phyloP scores from a whole-genome alignment of 2,797 vertebrate genomes.

The Microctenopoma steveboyesi region DNA sequence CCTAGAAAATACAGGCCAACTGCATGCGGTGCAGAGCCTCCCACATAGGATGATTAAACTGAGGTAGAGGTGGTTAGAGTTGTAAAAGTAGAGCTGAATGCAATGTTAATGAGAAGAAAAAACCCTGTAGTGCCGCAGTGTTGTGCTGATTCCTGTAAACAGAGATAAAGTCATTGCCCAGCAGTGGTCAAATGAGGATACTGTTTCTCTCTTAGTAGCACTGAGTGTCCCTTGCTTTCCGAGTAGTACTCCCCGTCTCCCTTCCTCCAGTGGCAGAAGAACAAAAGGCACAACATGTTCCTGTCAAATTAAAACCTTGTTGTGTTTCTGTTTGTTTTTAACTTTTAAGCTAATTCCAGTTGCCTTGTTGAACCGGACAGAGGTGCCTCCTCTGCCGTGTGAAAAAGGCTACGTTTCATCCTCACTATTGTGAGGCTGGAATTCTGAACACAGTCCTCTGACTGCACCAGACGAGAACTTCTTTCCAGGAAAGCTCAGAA shows the following conservation, averaged over 20 bases:
- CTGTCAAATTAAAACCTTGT: constrained; percentile 27
- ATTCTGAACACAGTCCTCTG: constrained; percentile 10
- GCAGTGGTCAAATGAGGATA: constrained; percentile 49
- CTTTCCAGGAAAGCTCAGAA: constrained; percentile 32
- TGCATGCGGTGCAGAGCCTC: background rate
- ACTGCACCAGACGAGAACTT: background rate
- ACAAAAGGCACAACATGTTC: constrained; percentile 36
- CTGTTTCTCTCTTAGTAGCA: constrained; percentile 64
- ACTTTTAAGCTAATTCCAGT: background rate
- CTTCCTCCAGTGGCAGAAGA: constrained; percentile 7
- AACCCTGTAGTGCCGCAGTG: constrained; percentile 18
- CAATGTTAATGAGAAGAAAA: constrained; percentile 20
- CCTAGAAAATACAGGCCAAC: constrained; percentile 3
- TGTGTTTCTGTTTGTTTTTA: constrained; percentile 8
- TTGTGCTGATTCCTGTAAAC: constrained; percentile 59
- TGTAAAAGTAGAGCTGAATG: constrained; percentile 12
- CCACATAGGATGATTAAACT: constrained; percentile 2
- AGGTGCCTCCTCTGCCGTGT: background rate
- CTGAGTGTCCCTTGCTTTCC: constrained; percentile 56
- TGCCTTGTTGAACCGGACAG: background rate
- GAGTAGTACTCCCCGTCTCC: constrained; percentile 39
- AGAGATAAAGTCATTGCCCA: constrained; percentile 31
- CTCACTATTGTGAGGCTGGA: background rate
- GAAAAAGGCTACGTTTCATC: background rate
- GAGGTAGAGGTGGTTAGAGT: constrained; percentile 6